Conservation (phyloP, 2,888 invertebrate species). For the Eupeodes latifasciatus region DNA sequence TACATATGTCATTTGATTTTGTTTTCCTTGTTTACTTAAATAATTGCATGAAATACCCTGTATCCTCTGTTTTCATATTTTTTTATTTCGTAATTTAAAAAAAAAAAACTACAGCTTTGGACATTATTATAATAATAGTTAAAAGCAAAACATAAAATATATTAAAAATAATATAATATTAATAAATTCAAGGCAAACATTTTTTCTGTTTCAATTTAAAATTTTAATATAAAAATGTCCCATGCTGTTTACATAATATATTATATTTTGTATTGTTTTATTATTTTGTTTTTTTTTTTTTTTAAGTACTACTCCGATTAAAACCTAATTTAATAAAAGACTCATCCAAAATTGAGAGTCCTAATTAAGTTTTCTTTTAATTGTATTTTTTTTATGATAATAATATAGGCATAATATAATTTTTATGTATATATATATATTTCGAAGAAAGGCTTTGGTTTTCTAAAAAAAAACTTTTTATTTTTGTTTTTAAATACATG, state of each 20-base stretch:
- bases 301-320: slow-evolving; percentile 65
- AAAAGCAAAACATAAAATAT: neutral
- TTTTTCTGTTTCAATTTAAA: slow-evolving; percentile 39
- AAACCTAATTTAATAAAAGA: slow-evolving; percentile 68
- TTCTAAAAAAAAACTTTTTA: slow-evolving; percentile 49
- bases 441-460: slow-evolving; percentile 73
- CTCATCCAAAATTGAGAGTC: slow-evolving; percentile 67
- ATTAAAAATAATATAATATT: slow-evolving; percentile 26
- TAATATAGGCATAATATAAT: slow-evolving; percentile 50
- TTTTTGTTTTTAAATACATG: slow-evolving; percentile 32
- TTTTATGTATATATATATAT: slow-evolving; percentile 53
- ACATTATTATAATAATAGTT: slow-evolving; percentile 27
- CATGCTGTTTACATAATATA: slow-evolving; percentile 62
- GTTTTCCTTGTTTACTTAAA: slow-evolving; percentile 84
- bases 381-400: slow-evolving; percentile 36
- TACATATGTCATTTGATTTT: slow-evolving; percentile 70
- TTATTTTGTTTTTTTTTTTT: slow-evolving; percentile 30
- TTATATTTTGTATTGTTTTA: slow-evolving; percentile 34
- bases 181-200: slow-evolving; percentile 58
- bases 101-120: slow-evolving; percentile 65
- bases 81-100: slow-evolving; percentile 37
- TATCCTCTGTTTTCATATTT: slow-evolving; percentile 87
- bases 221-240: slow-evolving; percentile 52
- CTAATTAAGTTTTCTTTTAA: slow-evolving; percentile 51
- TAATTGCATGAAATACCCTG: slow-evolving; percentile 97